phyloP scores from a whole-genome alignment of 1,140 invertebrate genomes.

The Drosophila arawakana region DNA sequence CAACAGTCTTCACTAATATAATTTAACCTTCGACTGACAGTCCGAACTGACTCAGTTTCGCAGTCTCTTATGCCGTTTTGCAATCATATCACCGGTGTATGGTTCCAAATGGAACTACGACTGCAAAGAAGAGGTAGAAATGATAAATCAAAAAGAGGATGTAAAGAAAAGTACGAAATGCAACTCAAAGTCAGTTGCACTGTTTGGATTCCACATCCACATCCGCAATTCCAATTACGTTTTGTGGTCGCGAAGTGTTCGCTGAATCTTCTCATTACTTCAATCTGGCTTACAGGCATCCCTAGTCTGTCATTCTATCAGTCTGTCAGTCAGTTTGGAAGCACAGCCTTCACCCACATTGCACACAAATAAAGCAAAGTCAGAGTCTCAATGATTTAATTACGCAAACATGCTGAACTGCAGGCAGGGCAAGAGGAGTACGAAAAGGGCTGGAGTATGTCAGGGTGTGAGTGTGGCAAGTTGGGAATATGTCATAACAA shows the following conservation, averaged over 20 bases:
- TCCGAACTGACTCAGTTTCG: conserved; percentile 17
- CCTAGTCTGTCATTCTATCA: neutral
- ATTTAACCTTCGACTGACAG: no score
- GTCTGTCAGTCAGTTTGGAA: neutral
- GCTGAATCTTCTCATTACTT: conserved; percentile 11
- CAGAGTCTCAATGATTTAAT: conserved; percentile 66
- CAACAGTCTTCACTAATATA: no score
- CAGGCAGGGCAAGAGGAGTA: neutral
- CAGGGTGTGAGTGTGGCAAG: neutral
- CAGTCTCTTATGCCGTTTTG: conserved; percentile 14
- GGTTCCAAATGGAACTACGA: neutral
- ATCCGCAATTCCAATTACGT: conserved; percentile 75
- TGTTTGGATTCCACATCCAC: conserved; percentile 64
- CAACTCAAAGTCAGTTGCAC: conserved; percentile 64
- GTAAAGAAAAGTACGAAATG: conserved; percentile 14
- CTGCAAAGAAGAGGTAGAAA: conserved; percentile 14
- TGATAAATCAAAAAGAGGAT: conserved; percentile 12
- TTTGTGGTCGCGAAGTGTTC: conserved; percentile 43
- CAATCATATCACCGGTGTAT: conserved; percentile 21
- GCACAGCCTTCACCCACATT: conserved; percentile 38
- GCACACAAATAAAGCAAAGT: conserved; percentile 41
- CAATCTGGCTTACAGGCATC: conserved; percentile 11
- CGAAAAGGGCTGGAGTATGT: neutral
- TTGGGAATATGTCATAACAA: conserved; percentile 64
- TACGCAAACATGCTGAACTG: conserved; percentile 53